phyloP scores from a whole-genome alignment of 2,113 vertebrate genomes.

The Gymnobelideus leadbeateri region DNA sequence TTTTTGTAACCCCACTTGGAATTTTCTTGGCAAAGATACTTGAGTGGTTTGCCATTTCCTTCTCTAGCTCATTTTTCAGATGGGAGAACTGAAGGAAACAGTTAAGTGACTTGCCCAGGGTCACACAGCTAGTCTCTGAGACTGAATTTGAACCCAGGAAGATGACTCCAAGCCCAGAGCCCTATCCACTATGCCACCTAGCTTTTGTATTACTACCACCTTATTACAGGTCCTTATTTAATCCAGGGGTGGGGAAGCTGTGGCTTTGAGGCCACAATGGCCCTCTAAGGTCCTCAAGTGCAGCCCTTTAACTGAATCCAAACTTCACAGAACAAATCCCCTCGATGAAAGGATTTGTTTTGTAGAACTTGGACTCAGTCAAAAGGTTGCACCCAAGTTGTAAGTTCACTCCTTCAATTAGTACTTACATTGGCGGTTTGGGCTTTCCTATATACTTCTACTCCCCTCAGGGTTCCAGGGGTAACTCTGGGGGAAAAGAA shows the following conservation, averaged over 20 bases:
- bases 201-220: not conserved
- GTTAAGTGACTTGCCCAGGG: not conserved
- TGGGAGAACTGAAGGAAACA: too few species aligned
- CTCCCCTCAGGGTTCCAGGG: not conserved
- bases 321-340: too few species aligned
- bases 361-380: too few species aligned
- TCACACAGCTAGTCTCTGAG: not conserved
- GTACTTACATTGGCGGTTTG: not conserved
- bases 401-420: not conserved
- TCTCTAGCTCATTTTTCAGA: too few species aligned
- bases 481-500: not conserved
- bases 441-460: not conserved
- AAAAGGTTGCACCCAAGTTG: not conserved
- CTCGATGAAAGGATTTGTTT: too few species aligned
- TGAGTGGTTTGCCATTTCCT: too few species aligned
- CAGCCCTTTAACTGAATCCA: too few species aligned
- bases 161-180: not conserved
- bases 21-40: too few species aligned
- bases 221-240: not conserved
- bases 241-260: not conserved
- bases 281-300: too few species aligned
- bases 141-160: not conserved
- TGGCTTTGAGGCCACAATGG: too few species aligned
- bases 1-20: too few species aligned
- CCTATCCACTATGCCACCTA: not conserved